Base-by-base conservation (phyloP, 2,113 vertebrate species). In the Erpornis zantholeuca region DNA sequence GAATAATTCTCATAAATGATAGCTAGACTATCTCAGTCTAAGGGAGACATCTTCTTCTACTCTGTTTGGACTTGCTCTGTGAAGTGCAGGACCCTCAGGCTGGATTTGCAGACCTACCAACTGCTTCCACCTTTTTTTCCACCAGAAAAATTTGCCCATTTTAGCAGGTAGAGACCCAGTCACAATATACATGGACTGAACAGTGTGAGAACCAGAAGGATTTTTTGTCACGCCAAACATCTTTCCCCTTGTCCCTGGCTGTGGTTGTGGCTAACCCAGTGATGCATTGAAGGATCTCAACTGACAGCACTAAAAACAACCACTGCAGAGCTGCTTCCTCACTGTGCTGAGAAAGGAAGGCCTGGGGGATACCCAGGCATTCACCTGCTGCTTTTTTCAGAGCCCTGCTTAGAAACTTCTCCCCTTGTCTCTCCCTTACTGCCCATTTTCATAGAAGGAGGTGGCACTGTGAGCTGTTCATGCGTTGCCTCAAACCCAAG, bases 401-500 rank as follows among this genome's bases (percentile, higher is more conserved):
- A 73, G 25, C n/a, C 15, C 35, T 82, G 24, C 21, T 18, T 36
- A 38, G 22, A 82, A 87, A 61, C 15, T 36, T 77, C 24, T 70
- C 11, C 40, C 40, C 22, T 64, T 29, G 11, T 4, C 17, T 21
- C 10, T 50, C n/a, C 89, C 17, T 65, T 42, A 20, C n/a, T 4
- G 4, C 38, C 1, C 0, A 2, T 72, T 86, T 86, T 33, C 44
- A 33, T 1, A 38, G 75, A 54, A 35, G 20, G 13, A 79, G 36
- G 28, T 23, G 57, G 20, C 47, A n/a, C 17, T 29, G 9, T 31
- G 31, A 86, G 59, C 38, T 60, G 3, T 52, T 65, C 12, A 7
- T 3, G 1, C 0, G 0, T n/a, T 70, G 15, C 22, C 28, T 61
- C 36, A 61, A 61, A 21, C 21, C n/a, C n/a, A 69, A 17, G 14